Base-by-base conservation (phyloP, 2,888 invertebrate genomes). In the Ectemnius cavifrons region DNA sequence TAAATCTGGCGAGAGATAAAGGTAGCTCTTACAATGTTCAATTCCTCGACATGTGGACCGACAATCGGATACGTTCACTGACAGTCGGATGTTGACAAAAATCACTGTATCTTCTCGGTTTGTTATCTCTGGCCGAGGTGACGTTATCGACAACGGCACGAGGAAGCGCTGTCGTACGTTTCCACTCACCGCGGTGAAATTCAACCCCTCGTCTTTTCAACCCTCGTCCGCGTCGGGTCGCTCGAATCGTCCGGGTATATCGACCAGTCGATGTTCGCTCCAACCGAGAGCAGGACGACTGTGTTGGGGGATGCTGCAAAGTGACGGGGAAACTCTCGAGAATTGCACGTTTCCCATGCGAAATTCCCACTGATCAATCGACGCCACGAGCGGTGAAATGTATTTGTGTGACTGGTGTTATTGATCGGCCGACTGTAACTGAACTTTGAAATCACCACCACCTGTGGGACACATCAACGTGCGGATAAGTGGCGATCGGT, bases 201-300 rank as follows among this genome's bases (percentile, higher is more conserved):
- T 37, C 76, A 72, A 64, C 78, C 76, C 75, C 72, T 28, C 60
- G 59, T 70, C 79, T 77, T 74, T 78, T 80, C 80, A 52, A 76
- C 74, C 79, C 67, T 56, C 75, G 71, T 61, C 82, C 84, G 82
- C 81, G 71, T 71, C 82, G 87, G 65, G 85, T 86, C 87, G 87
- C 87, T 82, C 70, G 80, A 67, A 84, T 87, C 87, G 85, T 76
- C 70, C 71, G 73, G 82, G 80, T 84, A 84, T 87, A 88, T 88
- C 88, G 87, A 87, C 86, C 87, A 82, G 82, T 84, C 75, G 76
- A 68, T 73, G 79, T 70, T 76, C 78, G 67, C 79, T 66, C 67
- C 67, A 77, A 75, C 74, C 77, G 71, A 66, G 80, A 81, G 77
- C 68, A 77, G 80, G 69, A 79, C 76, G 72, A 73, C 59, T 78